Percentiles rank a stretch among this genome's conserved stretches.
phyloP scores from a whole-genome alignment of 2,797 vertebrate genomes.

The Simalia tracyae region DNA sequence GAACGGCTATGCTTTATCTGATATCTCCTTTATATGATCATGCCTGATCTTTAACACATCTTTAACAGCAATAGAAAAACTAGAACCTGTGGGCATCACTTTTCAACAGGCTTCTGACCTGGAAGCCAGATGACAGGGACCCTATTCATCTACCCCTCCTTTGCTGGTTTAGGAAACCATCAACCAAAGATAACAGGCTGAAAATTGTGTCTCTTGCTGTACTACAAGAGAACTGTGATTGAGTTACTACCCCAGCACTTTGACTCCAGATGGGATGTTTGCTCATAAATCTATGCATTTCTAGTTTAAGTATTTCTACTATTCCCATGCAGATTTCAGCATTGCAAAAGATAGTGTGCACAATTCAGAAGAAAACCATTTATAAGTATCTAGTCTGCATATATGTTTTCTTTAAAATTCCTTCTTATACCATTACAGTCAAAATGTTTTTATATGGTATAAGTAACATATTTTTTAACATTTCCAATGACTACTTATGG shows the following conservation, averaged over 20 bases:
- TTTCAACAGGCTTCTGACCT: not conserved
- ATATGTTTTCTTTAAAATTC: slow-evolving; percentile 2
- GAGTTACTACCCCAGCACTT: not conserved
- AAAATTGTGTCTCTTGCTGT: not conserved
- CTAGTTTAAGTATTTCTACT: not conserved
- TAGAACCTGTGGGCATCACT: not conserved
- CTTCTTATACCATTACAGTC: not conserved
- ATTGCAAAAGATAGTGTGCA: not conserved
- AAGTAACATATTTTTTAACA: slow-evolving; percentile 12
- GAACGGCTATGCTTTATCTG: not conserved
- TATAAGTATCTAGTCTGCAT: slow-evolving; percentile 2
- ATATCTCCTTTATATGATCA: not conserved
- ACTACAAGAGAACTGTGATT: not conserved
- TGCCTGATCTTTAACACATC: not conserved
- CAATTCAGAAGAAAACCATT: not conserved
- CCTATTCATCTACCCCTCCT: not conserved
- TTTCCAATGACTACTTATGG: slow-evolving; percentile 34
- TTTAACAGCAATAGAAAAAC: not conserved
- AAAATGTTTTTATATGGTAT: slow-evolving; percentile 33
- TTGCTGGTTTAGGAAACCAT: not conserved
- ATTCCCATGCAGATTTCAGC: not conserved
- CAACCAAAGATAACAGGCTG: not conserved
- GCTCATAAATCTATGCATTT: not conserved
- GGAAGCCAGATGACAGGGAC: not conserved
- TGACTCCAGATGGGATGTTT: not conserved